Evolutionary conservation across 1,140 invertebrate genomes (phyloP), one percentile per base, ranked within the genome.

Genomic region (Drosophila aff.): DNA sequence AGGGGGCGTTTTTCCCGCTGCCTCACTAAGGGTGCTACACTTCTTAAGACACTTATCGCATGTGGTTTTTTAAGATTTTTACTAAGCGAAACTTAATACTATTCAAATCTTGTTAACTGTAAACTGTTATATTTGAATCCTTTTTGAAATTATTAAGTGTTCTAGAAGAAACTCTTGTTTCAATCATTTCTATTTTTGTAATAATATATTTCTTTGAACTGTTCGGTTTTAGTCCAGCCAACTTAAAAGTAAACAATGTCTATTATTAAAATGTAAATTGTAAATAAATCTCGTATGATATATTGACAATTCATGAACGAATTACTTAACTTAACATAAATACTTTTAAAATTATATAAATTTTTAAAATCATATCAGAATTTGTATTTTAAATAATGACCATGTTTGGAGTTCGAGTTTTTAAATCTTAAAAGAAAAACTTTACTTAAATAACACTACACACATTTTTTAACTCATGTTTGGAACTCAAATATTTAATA

Each of bases 61-160:
- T 53, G 50, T 21, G 18, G 50, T 5, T 52, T 4, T 15, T 9
- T n/a, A n/a, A 10, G 2, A 7, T 33, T 52, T 53, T 15, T 15
- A 21, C 4, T 21, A 4, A 78, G 44, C 50, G 52, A 60, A 81
- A 77, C 61, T 78, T 60, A 69, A 46, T 64, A 58, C 38, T 21
- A 10, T 26, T 26, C 0, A 16, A 49, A 15, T 9, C 0, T 11
- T 11, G 4, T 0, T 23, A 23, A 23, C 23, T 23, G 23, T 6
- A 16, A 40, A 40, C 3, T 41, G 2, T 40, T 16, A 13, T 15
- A 13, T 31, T 16, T 18, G 18, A 21, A 6, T 13, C 2, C 13
- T 23, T 23, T 47, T 47, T 5, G 11, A 21, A 15, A 8, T 15
- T 15, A 47, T 7, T 23, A 3, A 46, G 18, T 1, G n/a, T 2